Percentiles rank a stretch among this genome's conserved stretches.
Conservation (phyloP, 2,797 vertebrate species). For the Labroides dimidiatus region DNA sequence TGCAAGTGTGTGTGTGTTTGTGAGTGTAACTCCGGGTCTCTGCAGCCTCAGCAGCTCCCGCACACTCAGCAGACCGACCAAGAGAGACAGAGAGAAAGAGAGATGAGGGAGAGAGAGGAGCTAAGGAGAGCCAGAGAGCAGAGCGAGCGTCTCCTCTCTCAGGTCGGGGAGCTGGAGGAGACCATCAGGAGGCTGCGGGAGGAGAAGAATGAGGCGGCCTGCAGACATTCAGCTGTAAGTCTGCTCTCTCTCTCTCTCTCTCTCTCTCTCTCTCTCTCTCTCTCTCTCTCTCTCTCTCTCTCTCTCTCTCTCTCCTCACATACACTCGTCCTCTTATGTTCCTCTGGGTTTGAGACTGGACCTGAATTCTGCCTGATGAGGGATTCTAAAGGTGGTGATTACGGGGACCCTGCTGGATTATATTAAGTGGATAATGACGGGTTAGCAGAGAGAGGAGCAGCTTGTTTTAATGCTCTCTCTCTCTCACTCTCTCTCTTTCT, state of each 20-base stretch:
- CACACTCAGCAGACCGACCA: background rate
- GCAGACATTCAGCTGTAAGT: constrained; percentile 79
- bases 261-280: too few relatives aligned
- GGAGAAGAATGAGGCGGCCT: constrained; percentile 74
- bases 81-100: constrained; percentile 52
- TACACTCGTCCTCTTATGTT: background rate
- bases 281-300: too few relatives aligned
- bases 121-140: constrained; percentile 79
- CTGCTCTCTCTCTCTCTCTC: too few relatives aligned
- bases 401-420: constrained; percentile 50
- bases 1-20: constrained; percentile 17
- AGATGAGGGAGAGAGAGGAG: constrained; percentile 84
- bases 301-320: constrained; percentile 19
- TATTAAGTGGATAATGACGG: constrained; percentile 73
- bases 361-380: constrained; percentile 60
- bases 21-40: constrained; percentile 15
- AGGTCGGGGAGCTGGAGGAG: constrained; percentile 74
- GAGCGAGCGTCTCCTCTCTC: constrained; percentile 74
- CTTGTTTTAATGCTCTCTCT: constrained; percentile 52
- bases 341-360: constrained; percentile 45
- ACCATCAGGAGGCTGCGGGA: constrained; percentile 69
- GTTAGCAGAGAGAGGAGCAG: constrained; percentile 43
- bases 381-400: constrained; percentile 67
- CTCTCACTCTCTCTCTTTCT: constrained; percentile 32
- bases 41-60: constrained; percentile 52